phyloP scores from a whole-genome alignment of 2,113 vertebrate species.

The Tricholaema leucomelas region DNA sequence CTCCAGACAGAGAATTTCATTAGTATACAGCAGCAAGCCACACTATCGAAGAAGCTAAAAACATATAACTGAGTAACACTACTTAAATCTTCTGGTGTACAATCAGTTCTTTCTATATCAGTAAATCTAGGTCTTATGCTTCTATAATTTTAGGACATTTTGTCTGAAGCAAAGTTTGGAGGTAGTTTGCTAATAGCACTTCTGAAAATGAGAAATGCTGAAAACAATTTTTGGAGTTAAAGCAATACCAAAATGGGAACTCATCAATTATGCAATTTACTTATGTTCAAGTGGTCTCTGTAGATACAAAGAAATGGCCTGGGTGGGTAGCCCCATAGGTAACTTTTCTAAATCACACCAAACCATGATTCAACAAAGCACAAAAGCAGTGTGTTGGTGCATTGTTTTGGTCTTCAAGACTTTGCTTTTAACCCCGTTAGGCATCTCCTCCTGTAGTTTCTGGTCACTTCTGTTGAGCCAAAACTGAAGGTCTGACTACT shows the following conservation, averaged over 20 bases:
- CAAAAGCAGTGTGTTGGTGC: neutral
- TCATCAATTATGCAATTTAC: neutral
- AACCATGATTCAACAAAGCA: neutral
- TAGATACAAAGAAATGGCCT: neutral
- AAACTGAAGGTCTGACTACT: conserved; percentile 19
- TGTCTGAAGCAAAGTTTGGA: neutral
- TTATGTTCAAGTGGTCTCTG: neutral
- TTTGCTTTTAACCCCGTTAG: neutral
- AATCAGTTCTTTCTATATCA: neutral
- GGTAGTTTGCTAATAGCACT: neutral
- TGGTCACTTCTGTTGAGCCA: neutral
- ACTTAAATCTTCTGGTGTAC: neutral
- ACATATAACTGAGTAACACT: neutral
- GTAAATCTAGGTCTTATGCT: neutral
- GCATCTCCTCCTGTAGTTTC: neutral
- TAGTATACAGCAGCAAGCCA: neutral
- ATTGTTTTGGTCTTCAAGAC: neutral
- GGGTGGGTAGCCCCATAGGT: neutral
- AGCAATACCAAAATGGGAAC: neutral
- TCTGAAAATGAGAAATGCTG: neutral
- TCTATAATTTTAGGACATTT: neutral
- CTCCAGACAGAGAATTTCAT: neutral
- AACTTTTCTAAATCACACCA: neutral
- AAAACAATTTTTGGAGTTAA: neutral
- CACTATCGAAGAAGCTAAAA: neutral